These are phyloP conservation scores for Callinectes sapidus DNA, from an alignment of 2,888 invertebrate species.

Conservation along the genomic window DNA sequence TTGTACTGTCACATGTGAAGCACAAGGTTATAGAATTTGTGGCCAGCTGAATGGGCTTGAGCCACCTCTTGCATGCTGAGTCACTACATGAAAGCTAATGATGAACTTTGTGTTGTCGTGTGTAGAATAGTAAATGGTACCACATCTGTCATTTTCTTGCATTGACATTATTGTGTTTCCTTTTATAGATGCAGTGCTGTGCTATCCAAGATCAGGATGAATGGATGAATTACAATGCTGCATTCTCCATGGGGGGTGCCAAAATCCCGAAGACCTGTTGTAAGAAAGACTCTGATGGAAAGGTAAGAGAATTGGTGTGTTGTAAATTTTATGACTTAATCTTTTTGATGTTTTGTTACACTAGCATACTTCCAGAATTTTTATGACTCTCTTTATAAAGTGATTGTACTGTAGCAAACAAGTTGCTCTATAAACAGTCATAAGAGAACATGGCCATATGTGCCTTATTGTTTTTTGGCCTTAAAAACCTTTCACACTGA, in stretches of 20 bases:
- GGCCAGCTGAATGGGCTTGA: not conserved
- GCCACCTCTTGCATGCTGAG: not conserved
- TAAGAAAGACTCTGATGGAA: conserved; percentile 68
- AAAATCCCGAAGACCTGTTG: conserved; percentile 74
- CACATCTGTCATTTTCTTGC: not conserved
- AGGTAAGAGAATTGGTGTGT: not conserved
- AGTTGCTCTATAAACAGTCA: not conserved
- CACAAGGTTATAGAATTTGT: not conserved
- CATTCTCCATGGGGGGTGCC: conserved; percentile 31
- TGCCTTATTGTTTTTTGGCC: not conserved
- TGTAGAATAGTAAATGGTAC: not conserved
- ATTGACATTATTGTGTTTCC: not conserved
- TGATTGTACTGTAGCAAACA: not conserved
- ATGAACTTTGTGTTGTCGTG: not conserved
- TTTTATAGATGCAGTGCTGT: conserved; percentile 71
- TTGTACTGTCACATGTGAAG: not conserved
- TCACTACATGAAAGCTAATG: not conserved
- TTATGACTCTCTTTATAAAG: not conserved
- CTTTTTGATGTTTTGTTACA: not conserved
- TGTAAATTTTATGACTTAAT: not conserved
- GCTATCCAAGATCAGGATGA: conserved; percentile 66
- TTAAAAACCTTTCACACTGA: not conserved
- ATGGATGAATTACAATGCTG: conserved; percentile 68
- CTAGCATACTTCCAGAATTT: not conserved
- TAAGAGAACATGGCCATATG: not conserved